phyloP scores from a whole-genome alignment of 2,113 vertebrate genomes.

The Calypte anna region DNA sequence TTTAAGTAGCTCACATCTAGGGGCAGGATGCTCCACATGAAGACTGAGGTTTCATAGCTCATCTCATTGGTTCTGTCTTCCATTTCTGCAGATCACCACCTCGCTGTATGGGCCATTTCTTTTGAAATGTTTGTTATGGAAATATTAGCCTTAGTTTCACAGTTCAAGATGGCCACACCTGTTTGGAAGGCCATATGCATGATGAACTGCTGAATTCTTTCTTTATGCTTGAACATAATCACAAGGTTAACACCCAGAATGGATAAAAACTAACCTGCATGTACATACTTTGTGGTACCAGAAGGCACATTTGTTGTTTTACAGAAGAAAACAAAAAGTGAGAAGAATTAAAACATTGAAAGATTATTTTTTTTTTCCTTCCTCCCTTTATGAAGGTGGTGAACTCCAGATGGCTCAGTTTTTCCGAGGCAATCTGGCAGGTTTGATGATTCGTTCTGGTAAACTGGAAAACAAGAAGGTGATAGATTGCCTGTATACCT shows the following conservation, averaged over 20 bases:
- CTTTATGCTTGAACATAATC: conserved; percentile 52
- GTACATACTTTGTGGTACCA: conserved; percentile 61
- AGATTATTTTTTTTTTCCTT: neutral
- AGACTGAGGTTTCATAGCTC: neutral
- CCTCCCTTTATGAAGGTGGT: conserved; percentile 76
- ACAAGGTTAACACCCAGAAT: conserved; percentile 67
- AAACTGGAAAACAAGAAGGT: conserved; percentile 95
- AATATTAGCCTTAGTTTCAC: neutral
- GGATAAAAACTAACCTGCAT: conserved; percentile 89
- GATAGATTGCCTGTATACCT: conserved; percentile 97
- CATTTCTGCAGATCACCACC: conserved; percentile 5
- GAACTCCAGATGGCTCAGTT: conserved; percentile 91
- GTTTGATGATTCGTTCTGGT: conserved; percentile 91
- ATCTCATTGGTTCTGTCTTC: neutral
- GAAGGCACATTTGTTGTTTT: neutral
- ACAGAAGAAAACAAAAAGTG: neutral
- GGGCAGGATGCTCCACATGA: neutral
- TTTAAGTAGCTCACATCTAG: neutral
- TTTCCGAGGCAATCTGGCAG: conserved; percentile 92
- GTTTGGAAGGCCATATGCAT: conserved; percentile 75
- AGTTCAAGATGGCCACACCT: neutral
- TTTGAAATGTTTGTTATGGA: neutral
- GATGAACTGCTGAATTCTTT: conserved; percentile 53
- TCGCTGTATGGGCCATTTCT: neutral
- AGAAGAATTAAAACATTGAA: fast-evolving